Conservation (phyloP, 2,113 vertebrate species). For the Morone saxatilis region DNA sequence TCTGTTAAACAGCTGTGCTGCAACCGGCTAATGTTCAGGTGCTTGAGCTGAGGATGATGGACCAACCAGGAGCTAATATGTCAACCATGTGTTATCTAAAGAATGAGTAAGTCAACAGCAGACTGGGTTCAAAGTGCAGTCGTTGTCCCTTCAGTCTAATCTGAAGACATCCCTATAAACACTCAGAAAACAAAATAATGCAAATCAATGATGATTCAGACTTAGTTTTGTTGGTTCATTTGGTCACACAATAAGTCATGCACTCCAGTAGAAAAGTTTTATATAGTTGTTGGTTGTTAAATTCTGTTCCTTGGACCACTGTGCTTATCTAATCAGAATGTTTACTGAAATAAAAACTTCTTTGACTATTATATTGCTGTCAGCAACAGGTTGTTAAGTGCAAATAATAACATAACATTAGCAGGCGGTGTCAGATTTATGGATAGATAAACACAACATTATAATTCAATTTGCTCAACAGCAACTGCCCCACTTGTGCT, state of each 20-base stretch:
- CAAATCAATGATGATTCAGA: slow-evolving; percentile 17
- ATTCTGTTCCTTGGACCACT: slow-evolving; percentile 5
- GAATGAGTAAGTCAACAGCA: slow-evolving; percentile 76
- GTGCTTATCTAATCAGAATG: slow-evolving; percentile 48
- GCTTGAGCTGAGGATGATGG: slow-evolving; percentile 66
- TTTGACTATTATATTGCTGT: slow-evolving; percentile 36
- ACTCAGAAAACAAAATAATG: slow-evolving; percentile 25
- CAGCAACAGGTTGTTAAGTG: slow-evolving; percentile 43
- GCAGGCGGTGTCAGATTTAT: slow-evolving; percentile 48
- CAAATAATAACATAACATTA: slow-evolving; percentile 61
- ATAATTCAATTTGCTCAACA: slow-evolving; percentile 34
- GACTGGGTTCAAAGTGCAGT: slow-evolving; percentile 75
- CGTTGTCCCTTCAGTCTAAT: slow-evolving; percentile 64
- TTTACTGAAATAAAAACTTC: slow-evolving; percentile 30
- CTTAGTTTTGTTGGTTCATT: not conserved
- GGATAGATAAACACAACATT: slow-evolving; percentile 40
- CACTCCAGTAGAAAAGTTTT: not conserved
- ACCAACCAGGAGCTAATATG: slow-evolving; percentile 66
- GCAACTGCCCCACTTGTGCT: slow-evolving; percentile 12
- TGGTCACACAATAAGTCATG: not conserved
- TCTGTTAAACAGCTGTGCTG: slow-evolving; percentile 78
- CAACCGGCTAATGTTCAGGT: slow-evolving; percentile 78
- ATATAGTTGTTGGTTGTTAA: slow-evolving; percentile 9
- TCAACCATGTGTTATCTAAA: slow-evolving; percentile 77
- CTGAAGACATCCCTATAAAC: slow-evolving; percentile 47